A percentile compares a stretch with the other conserved stretches of the same genome.
These are phyloP conservation scores for Anguilla japonica DNA, from an alignment of 2,113 vertebrate species.

Conservation along the genomic window DNA sequence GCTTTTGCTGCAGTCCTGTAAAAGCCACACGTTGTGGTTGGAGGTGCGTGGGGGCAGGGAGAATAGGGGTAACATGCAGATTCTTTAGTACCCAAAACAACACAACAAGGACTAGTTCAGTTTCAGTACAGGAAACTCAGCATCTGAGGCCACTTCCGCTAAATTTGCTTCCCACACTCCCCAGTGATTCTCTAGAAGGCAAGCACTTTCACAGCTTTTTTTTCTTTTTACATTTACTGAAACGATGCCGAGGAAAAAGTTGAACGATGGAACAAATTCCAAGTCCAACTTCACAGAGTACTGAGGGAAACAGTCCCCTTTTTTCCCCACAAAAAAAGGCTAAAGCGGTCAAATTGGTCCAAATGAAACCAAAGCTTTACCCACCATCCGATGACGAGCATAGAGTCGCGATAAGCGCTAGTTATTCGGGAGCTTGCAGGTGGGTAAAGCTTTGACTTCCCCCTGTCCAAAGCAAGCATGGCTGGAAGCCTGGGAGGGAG, in stretches of 20 bases:
- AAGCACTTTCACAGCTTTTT: neutral
- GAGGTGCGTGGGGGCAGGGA: neutral
- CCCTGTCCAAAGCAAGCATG: neutral
- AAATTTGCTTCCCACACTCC: neutral
- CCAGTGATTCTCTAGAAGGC: neutral
- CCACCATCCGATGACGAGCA: neutral
- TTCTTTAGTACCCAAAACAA: neutral
- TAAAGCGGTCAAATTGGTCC: neutral
- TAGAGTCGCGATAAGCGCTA: neutral
- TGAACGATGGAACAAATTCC: neutral
- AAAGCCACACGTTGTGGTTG: constrained; percentile 31
- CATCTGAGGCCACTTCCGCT: neutral
- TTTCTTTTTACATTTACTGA: neutral
- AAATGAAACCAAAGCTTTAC: constrained; percentile 2
- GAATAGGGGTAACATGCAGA: neutral
- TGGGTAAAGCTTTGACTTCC: neutral
- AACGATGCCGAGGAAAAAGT: neutral
- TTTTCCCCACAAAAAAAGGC: neutral
- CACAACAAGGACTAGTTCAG: neutral
- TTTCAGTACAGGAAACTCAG: neutral
- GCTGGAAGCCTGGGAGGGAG: neutral
- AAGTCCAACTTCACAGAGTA: neutral
- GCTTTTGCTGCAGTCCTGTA: constrained; percentile 90
- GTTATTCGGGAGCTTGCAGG: neutral
- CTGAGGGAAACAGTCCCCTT: neutral